Percentiles rank a stretch among this genome's conserved stretches.
phyloP scores from a whole-genome alignment of 2,113 vertebrate species.

The Mobula hypostoma region DNA sequence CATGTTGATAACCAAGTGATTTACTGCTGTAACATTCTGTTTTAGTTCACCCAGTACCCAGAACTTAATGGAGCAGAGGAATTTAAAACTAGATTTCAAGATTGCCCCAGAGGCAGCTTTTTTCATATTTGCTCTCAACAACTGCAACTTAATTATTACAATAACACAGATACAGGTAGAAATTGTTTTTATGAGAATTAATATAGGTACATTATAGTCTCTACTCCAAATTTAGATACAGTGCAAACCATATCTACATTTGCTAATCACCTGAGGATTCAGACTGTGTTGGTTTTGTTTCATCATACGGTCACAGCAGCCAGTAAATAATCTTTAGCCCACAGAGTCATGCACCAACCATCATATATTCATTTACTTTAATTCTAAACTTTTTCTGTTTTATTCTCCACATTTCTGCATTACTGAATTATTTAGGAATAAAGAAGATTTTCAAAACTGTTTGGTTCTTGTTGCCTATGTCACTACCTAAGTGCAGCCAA shows the following conservation, averaged over 20 bases:
- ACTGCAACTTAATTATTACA: neutral
- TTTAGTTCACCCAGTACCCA: neutral
- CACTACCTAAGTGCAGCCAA: neutral
- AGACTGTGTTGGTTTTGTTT: neutral
- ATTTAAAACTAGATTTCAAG: neutral
- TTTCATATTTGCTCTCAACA: neutral
- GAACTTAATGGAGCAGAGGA: neutral
- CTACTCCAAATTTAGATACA: neutral
- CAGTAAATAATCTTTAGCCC: no score
- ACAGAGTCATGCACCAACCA: no score
- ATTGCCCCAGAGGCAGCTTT: neutral
- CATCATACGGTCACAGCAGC: no score
- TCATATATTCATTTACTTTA: no score
- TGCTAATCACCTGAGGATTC: neutral
- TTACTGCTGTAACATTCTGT: neutral
- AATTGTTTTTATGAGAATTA: neutral
- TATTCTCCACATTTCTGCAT: neutral
- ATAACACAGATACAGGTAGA: neutral
- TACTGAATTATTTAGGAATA: neutral
- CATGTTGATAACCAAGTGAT: neutral
- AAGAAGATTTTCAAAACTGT: neutral
- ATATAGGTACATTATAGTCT: neutral
- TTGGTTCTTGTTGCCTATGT: neutral
- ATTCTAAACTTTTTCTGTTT: no score
- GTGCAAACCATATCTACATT: neutral